These are phyloP conservation scores for Chloropsis cyanopogon DNA, from an alignment of 2,113 vertebrate species.

Conservation along the genomic window DNA sequence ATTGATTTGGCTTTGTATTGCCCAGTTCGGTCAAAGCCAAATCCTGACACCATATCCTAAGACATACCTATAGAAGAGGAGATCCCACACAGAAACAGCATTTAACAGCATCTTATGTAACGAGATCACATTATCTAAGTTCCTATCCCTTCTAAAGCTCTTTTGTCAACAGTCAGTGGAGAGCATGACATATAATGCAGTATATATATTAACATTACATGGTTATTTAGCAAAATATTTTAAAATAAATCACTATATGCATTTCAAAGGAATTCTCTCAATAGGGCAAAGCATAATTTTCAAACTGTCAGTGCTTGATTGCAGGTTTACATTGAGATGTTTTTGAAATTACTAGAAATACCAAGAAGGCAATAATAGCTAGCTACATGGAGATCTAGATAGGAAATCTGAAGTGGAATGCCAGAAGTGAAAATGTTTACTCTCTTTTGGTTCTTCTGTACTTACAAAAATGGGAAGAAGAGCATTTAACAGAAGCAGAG, in stretches of 20 bases:
- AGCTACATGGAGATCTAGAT: background rate
- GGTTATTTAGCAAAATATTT: background rate
- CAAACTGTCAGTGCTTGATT: background rate
- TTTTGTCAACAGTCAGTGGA: background rate
- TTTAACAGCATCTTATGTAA: background rate
- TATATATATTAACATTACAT: background rate
- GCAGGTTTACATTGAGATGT: background rate
- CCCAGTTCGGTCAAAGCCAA: background rate
- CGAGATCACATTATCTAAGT: background rate
- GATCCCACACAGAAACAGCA: background rate
- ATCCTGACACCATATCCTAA: background rate
- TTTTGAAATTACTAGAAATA: background rate
- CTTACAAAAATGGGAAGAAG: background rate
- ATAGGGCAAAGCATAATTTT: background rate
- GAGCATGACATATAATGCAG: background rate
- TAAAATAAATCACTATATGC: background rate
- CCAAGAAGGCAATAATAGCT: background rate
- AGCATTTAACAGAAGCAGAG: background rate
- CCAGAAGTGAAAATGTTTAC: background rate
- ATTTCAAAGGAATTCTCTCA: background rate
- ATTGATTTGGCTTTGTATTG: background rate
- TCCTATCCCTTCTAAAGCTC: background rate
- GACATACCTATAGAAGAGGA: background rate
- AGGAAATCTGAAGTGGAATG: background rate
- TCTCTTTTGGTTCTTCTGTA: background rate